Base-by-base conservation (phyloP, 1,140 invertebrate genomes). In the Cherax quadricarinatus region DNA sequence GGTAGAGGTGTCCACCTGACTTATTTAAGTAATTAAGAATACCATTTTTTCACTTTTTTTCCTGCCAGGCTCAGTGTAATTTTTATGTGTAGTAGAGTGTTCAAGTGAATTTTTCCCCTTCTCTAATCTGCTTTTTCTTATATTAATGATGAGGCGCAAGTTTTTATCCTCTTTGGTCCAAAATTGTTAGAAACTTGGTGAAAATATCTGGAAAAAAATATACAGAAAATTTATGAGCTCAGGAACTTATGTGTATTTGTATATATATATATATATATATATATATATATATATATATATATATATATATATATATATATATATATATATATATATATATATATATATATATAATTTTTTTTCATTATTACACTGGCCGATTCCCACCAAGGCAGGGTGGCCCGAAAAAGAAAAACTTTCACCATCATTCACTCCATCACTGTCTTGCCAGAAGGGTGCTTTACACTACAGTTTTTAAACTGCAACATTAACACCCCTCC, bases 11-110 rank as follows among this genome's bases (percentile, higher is more conserved):
- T 53, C 51, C 48, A 81, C 51, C 5, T 21, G 79, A 81, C 24
- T 81, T 86, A 70, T 49, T 73, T 24, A 86, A 24, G 9, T 66
- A 86, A 75, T 86, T 73, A 78, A 57, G 24, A 78, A 78, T 75
- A n/a, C 53, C n/a, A 62, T n/a, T 62, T 82, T 82, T 82, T 82
- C 1, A 70, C 10, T 57, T 66, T 16, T 66, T 18, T 66, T 66
- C 18, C 18, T 66, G 5, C 7, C 6, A 24, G n/a, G 70, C 3
- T 75, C n/a, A 75, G 12, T 75, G n/a, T 75, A 66, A 66, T 18
- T 18, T 18, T 21, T 66, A 16, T 66, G 62, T 66, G 14, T 21
- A 66, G 62, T 66, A 10, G 62, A 66, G 62, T 66, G 62, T 66
- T 66, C 14, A 18, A 66, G 10, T 66, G 14, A 16, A 66, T 66